A percentile compares a stretch with the other conserved stretches of the same genome.
phyloP scores from a whole-genome alignment of 2,888 invertebrate species.

The Diploptera punctata region DNA sequence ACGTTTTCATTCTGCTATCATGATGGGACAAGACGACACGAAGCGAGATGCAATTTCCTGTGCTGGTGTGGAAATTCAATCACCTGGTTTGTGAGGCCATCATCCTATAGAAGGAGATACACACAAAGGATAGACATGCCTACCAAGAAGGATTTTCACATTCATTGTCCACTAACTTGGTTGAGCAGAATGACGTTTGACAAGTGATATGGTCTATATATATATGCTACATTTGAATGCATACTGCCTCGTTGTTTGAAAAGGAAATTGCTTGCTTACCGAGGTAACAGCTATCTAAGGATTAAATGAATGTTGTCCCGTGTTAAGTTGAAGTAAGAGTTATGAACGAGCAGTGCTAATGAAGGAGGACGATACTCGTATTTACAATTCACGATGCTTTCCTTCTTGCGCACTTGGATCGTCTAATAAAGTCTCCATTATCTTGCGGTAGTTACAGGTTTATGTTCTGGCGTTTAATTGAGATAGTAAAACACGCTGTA shows the following conservation, averaged over 20 bases:
- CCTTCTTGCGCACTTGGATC: not conserved
- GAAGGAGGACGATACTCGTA: not conserved
- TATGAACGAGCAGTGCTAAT: not conserved
- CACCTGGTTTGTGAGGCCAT: conserved; percentile 21
- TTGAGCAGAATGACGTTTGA: conserved; percentile 24
- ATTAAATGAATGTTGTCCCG: not conserved
- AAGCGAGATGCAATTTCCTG: conserved; percentile 22
- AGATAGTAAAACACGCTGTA: not conserved
- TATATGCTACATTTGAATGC: not conserved
- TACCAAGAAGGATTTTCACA: not conserved
- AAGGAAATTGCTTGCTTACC: conserved; percentile 19
- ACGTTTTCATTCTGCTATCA: not conserved
- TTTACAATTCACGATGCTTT: not conserved
- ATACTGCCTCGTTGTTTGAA: not conserved
- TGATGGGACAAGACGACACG: not conserved
- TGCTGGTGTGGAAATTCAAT: conserved; percentile 22
- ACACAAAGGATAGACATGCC: not conserved
- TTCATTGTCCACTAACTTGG: conserved; percentile 25
- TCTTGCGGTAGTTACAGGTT: not conserved
- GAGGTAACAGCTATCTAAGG: conserved; percentile 9
- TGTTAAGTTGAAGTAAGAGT: not conserved
- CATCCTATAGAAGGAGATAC: not conserved
- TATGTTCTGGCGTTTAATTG: not conserved
- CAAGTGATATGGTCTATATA: conserved; percentile 19
- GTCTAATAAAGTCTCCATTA: not conserved